phyloP scores from a whole-genome alignment of 2,888 invertebrate species.

The Synanthedon andrenaeformis region DNA sequence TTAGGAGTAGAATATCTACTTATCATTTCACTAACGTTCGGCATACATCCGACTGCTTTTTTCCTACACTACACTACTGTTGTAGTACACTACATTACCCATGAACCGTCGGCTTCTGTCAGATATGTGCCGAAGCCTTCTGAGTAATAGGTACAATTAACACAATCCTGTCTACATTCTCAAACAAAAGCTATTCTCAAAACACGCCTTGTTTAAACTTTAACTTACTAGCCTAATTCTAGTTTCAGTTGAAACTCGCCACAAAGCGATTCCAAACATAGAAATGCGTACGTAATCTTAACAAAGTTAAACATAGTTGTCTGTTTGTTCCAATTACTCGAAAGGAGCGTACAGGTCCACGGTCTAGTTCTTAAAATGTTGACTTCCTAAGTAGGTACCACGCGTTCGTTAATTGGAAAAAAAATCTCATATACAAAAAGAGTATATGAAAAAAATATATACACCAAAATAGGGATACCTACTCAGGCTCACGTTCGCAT shows the following conservation, averaged over 20 bases:
- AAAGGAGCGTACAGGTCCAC: too few relatives aligned
- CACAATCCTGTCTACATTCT: conserved; percentile 14
- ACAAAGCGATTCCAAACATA: neutral
- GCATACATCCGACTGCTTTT: too few relatives aligned
- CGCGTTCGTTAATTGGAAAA: neutral
- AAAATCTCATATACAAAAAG: neutral
- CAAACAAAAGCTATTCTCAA: conserved; percentile 18
- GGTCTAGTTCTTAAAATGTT: too few relatives aligned
- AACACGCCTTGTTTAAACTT: conserved; percentile 9
- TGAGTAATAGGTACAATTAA: neutral
- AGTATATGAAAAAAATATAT: neutral
- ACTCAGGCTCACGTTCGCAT: conserved; percentile 22
- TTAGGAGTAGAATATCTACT: too few relatives aligned
- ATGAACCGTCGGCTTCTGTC: too few relatives aligned
- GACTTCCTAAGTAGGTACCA: too few relatives aligned
- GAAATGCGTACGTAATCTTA: neutral
- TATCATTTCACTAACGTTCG: too few relatives aligned
- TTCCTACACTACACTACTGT: too few relatives aligned
- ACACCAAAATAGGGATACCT: neutral
- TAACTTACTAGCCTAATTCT: neutral
- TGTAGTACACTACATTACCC: too few relatives aligned
- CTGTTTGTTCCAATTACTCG: neutral
- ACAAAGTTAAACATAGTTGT: neutral
- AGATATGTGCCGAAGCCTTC: too few relatives aligned
- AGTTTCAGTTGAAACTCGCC: neutral